Evolutionary conservation across 2,113 vertebrate species (phyloP), one percentile per base, ranked within the genome.

Genomic region (Siniperca chuatsi): DNA sequence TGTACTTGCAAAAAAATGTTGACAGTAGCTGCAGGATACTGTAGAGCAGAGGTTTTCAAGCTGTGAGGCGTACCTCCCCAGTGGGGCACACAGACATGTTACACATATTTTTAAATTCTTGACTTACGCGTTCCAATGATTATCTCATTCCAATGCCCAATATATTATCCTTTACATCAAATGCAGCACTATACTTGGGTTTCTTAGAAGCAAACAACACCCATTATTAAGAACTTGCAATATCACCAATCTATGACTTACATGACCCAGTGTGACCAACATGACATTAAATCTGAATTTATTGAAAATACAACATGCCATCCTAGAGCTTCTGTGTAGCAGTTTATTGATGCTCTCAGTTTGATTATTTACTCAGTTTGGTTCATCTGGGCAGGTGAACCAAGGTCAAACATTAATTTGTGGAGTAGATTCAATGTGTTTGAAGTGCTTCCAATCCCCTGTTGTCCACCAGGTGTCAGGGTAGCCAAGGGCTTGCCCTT

Each of bases 381-480:
- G 5, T 29, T 75, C 18, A 48, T 21, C 0, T 23, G n/a, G 50
- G 18, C 52, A 35, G 23, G 15, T 37, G 15, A 54, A 71, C 29
- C 29, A 29, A 29, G 29, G 29, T 29, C 29, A 29, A 29, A 29
- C 29, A 29, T 29, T 29, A 29, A 29, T 29, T 37, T 37, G 35
- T 37, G 35, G 35, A 4, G 1, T 29, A 10, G 0, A 23, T 42
- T 20, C 1, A 23, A 8, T 60, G 15, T 2, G 5, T 20, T 55
- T 42, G 50, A 15, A 52, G 18, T 35, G 60, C 69, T 75, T 73
- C 74, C 60, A 46, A 4, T 80, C 75, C n/a, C 29, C 13, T 11
- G 18, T 81, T 78, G 92, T 72, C 95, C 95, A 95, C 91, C 89
- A 94, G 95, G 91, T 93, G 94, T 89, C 95, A 95, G 91, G 75